A percentile compares a stretch with the other conserved stretches of the same genome.
Conservation (phyloP, 2,113 vertebrate genomes). For the Protobothrops mucrosquamatus region DNA sequence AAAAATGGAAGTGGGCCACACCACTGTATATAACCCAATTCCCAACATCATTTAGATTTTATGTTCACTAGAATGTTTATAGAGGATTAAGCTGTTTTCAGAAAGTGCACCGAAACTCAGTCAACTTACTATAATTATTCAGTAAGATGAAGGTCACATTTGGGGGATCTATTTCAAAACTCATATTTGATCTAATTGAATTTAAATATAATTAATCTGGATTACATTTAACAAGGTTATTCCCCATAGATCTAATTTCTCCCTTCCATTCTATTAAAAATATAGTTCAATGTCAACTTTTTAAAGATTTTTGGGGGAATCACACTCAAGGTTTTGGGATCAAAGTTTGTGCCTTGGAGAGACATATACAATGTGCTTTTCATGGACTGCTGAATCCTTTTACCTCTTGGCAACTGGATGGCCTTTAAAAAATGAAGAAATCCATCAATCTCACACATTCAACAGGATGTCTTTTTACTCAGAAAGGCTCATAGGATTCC, state of each 20-base stretch:
- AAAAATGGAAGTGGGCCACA: not conserved
- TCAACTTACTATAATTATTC: not conserved
- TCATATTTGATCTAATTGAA: not conserved
- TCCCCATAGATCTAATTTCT: not conserved
- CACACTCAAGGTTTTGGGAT: not conserved
- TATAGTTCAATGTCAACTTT: not conserved
- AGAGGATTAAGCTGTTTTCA: not conserved
- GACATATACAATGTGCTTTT: not conserved
- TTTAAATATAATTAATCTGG: not conserved
- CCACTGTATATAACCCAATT: not conserved
- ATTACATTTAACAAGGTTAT: not conserved
- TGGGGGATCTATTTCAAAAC: not conserved
- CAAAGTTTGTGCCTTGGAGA: not conserved
- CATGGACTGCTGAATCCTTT: not conserved
- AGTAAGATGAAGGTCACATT: not conserved
- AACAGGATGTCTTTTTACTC: not conserved
- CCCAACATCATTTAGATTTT: not conserved
- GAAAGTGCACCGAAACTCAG: not conserved
- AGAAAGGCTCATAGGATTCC: not conserved
- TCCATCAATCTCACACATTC: not conserved
- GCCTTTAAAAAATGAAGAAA: not conserved
- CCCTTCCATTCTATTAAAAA: not conserved
- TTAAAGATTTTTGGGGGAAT: not conserved
- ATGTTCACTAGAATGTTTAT: not conserved
- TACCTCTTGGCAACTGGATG: not conserved